Evolutionary conservation across 2,797 vertebrate genomes (phyloP), one percentile per base, ranked within the genome.

Genomic region (Glyptemys insculpta): DNA sequence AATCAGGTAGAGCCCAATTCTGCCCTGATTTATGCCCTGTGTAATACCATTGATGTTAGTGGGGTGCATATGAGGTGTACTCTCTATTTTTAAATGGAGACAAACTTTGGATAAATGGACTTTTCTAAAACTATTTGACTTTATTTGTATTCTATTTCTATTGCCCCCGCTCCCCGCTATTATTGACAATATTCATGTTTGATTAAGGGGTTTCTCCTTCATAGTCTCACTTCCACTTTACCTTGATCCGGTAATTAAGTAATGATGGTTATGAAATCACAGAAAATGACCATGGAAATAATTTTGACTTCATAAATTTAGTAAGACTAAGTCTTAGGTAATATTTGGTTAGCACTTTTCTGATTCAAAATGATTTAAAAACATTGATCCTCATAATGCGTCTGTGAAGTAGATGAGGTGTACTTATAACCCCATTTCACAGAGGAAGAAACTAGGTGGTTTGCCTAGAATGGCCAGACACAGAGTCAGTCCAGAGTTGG

Each of bases 251-350:
- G 86, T 23, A 65, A 52, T 19, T 91, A 81, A 85, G 80, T 79
- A 94, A 95, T 93, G 21, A 68, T 10, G 90, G 57, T 56, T 88
- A 56, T 91, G 81, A 95, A 96, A 89, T 85, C 65, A 82, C 15
- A 92, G 90, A 92, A 91, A 91, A 57, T 29, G 16, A 74, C 3
- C 31, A 89, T 44, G 53, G 54, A 57, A 57, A 57, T 88, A 49
- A 80, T 92, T 91, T 89, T 87, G 2, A 54, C 29, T 87, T 94
- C 19, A 93, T 52, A 90, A 91, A 84, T 90, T 47, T 1, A 85
- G 37, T 41, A 29, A 12, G 37, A 74, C 74, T 76, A 9, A 15
- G 5, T 89, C 7, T n/a, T 65, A 74, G 72, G 87, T 90, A 86
- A 95, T 18, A 27, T 47, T 87, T 76, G 31, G 52, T 82, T 90